Percentiles rank a stretch among this genome's conserved stretches.
Conservation (phyloP, 1,140 invertebrate species). For the Drosophila bifasciata region DNA sequence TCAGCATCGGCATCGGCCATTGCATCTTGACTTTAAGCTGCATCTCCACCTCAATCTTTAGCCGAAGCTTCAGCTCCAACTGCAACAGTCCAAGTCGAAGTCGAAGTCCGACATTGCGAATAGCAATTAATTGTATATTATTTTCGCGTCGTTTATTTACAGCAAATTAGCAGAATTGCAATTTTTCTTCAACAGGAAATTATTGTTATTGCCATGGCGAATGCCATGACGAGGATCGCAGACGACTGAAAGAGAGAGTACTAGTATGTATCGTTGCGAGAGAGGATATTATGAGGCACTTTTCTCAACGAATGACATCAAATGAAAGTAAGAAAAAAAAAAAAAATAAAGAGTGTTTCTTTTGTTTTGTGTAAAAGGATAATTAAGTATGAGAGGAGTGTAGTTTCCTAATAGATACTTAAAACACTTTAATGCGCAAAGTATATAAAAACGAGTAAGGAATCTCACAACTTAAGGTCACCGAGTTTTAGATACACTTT, state of each 20-base stretch:
- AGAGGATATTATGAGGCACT: conserved; percentile 14
- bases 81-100: conserved; percentile 38
- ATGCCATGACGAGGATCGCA: conserved; percentile 19
- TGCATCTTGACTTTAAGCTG: conserved; percentile 47
- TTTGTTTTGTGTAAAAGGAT: too few relatives aligned
- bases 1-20: conserved; percentile 5
- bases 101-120: conserved; percentile 22
- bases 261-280: neutral
- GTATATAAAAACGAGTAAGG: too few relatives aligned
- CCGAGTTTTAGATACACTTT: too few relatives aligned
- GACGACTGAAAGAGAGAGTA: conserved; percentile 37
- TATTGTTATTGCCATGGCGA: conserved; percentile 71
- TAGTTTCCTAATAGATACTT: too few relatives aligned
- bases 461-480: too few relatives aligned
- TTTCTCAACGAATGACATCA: conserved; percentile 24
- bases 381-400: too few relatives aligned
- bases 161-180: conserved; percentile 78
- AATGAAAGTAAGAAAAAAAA: conserved; percentile 39
- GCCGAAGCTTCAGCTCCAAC: conserved; percentile 27
- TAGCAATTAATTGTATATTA: conserved; percentile 81
- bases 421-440: too few relatives aligned
- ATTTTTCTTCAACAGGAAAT: conserved; percentile 78
- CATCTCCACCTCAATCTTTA: conserved; percentile 41
- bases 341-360: conserved; percentile 6
- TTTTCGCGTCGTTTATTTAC: conserved; percentile 78